phyloP scores from a whole-genome alignment of 2,113 vertebrate species.

The Notechis scutatus region DNA sequence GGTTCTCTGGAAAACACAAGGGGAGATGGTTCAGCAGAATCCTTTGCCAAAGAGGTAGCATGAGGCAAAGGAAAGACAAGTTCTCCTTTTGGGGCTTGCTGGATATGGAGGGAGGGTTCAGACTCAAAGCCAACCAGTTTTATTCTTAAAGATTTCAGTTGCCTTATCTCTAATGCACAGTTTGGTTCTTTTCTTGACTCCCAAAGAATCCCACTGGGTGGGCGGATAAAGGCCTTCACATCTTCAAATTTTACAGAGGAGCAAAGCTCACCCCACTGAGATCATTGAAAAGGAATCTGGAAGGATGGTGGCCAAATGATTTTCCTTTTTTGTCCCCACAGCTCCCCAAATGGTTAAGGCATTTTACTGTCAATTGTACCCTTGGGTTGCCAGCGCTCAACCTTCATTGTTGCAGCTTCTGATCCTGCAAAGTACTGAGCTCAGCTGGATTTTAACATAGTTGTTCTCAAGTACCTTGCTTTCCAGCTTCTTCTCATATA shows the following conservation, averaged over 20 bases:
- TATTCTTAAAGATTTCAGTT: not conserved
- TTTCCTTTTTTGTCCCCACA: not conserved
- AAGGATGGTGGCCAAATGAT: not conserved
- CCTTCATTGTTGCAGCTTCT: not conserved
- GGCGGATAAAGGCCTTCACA: not conserved
- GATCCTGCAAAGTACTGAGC: not conserved
- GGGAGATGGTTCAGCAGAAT: not conserved
- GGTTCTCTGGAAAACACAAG: not conserved
- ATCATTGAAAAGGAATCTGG: not conserved
- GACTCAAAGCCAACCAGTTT: not conserved
- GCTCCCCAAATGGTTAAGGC: not conserved
- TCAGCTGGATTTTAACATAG: not conserved
- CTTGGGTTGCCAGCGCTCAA: not conserved
- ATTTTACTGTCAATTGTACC: not conserved
- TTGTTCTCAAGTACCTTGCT: not conserved
- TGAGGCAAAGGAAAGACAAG: not conserved
- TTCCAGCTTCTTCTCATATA: too few relatives aligned
- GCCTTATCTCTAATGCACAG: not conserved
- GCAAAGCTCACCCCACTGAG: not conserved
- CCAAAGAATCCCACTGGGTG: not conserved
- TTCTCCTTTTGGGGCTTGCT: not conserved
- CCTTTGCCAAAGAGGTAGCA: not conserved
- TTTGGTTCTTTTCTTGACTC: not conserved
- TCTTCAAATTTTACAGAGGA: not conserved
- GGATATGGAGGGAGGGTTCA: not conserved